Conservation (phyloP, 2,888 invertebrate genomes). For the Lochmaea capreae region DNA sequence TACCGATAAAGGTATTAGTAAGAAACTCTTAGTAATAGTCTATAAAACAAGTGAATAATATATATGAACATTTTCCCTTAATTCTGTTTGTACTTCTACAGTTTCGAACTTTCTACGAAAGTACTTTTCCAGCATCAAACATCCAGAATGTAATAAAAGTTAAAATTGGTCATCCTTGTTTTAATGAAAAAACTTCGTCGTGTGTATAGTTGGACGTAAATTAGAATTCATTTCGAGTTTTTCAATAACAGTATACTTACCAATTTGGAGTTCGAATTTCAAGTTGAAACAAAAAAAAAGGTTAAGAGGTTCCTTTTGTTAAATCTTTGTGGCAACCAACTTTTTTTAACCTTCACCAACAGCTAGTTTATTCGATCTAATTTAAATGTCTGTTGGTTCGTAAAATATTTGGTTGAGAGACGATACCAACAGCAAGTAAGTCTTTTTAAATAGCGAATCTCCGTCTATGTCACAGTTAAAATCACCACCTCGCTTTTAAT, state of each 20-base stretch:
- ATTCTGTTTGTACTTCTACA: neutral
- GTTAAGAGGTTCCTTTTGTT: no score
- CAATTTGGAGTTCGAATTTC: neutral
- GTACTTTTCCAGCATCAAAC: neutral
- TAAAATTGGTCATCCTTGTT: conserved; percentile 1
- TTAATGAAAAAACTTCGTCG: neutral
- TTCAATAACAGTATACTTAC: neutral
- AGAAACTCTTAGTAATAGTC: neutral
- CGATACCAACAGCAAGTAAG: no score
- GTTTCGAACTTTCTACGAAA: neutral
- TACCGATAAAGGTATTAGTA: no score
- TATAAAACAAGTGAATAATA: neutral
- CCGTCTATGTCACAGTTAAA: no score
- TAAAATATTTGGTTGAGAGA: no score
- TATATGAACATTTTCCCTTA: neutral
- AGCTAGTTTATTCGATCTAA: no score
- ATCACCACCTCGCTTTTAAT: no score
- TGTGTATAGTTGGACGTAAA: neutral
- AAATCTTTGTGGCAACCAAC: no score
- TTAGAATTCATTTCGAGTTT: neutral
- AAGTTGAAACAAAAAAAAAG: neutral
- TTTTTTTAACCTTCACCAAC: no score
- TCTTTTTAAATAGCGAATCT: no score
- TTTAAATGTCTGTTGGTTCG: no score
- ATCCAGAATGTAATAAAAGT: neutral